phyloP scores from a whole-genome alignment of 1,140 invertebrate species.

The Drusus annulatus region DNA sequence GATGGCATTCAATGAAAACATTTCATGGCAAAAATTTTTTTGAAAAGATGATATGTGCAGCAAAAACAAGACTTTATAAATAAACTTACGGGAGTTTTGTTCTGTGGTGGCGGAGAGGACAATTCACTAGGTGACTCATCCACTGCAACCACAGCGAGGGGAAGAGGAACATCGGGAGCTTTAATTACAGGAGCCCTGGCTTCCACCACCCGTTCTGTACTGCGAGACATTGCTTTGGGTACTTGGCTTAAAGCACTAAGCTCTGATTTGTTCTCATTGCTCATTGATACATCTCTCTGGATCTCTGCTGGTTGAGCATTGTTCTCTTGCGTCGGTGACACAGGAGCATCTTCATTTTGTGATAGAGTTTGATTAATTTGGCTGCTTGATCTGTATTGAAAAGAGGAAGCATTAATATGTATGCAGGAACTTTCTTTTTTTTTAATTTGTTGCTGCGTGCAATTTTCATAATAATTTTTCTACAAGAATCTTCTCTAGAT shows the following conservation, averaged over 20 bases:
- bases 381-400: slow-evolving; percentile 46
- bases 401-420: too few relatives aligned
- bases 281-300: slow-evolving; percentile 45
- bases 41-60: neutral
- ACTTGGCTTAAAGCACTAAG: neutral
- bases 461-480: neutral
- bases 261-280: slow-evolving; percentile 11
- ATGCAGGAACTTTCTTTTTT: too few relatives aligned
- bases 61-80: neutral
- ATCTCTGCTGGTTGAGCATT: slow-evolving; percentile 28
- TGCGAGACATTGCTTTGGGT: slow-evolving; percentile 2
- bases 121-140: neutral
- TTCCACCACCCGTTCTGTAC: neutral
- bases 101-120: neutral
- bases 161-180: too few relatives aligned
- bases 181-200: neutral
- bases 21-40: neutral
- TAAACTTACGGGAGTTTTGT: slow-evolving; percentile 28
- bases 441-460: too few relatives aligned
- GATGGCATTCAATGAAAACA: slow-evolving; percentile 20
- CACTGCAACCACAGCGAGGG: too few relatives aligned
- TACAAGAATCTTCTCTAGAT: too few relatives aligned
- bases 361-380: slow-evolving; percentile 29
- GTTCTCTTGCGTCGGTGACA: slow-evolving; percentile 14
- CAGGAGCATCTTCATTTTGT: slow-evolving; percentile 6